Evolutionary conservation across 2,888 invertebrate genomes (phyloP), one percentile per base, ranked within the genome.

Genomic region (Laspeyria flexula): DNA sequence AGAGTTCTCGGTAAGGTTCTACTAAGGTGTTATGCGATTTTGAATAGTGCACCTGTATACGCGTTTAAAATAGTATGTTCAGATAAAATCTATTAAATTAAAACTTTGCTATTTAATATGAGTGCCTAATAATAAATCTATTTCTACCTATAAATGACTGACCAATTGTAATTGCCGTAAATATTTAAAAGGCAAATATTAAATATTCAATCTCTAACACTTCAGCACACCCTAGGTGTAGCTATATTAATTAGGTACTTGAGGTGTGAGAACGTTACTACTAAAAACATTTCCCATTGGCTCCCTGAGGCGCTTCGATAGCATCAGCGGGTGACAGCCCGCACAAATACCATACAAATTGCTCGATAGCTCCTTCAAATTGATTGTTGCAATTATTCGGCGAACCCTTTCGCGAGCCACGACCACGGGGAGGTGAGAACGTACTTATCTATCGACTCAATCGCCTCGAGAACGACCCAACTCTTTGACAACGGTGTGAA

Each of bases 341-440:
- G 91, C 91, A 92, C 91, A 90, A 90, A 90, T 86, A 90, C 88
- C 89, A 86, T 90, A 92, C 90, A 90, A 92, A 90, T 90, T 88
- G 86, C 76, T 90, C 92, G 90, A 91, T 90, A 76, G 85, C 88
- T 90, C 86, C 88, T 90, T 79, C 79, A 86, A 82, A 90, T 88
- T 89, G 89, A 92, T 91, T 92, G 91, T 92, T 88, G 91, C 91
- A 90, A 91, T 92, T 90, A 90, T 90, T 90, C 85, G 81, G 81
- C 83, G 85, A 90, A 89, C 90, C 91, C 90, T 90, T 91, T 88
- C 84, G 85, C 86, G 77, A 83, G 66, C 37, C 30, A 80, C 84
- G 84, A 77, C 86, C 86, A 77, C 88, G 86, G 88, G 86, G 88
- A 90, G 88, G 90, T 91, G 90, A 89, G 91, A 92, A 90, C 81